Evolutionary conservation across 2,797 vertebrate species (phyloP), one percentile per base, ranked within the genome.

Genomic region (Sebastiscus albofasciatus): DNA sequence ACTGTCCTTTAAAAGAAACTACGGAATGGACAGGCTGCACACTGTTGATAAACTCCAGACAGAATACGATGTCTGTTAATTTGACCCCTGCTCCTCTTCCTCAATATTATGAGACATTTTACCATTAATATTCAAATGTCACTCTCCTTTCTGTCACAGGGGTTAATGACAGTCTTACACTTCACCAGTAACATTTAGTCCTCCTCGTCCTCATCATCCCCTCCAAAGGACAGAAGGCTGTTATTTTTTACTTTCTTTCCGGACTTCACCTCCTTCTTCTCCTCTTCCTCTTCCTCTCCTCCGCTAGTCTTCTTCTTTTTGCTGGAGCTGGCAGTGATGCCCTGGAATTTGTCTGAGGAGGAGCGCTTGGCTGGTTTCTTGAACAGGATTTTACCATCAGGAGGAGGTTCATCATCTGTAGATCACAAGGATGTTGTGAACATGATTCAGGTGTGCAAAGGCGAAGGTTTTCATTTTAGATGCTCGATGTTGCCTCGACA

Each of bases 201-300:
- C n/a, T 97, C 96, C 42, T 97, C 97, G 70, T 98, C 96, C 14
- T 96, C 97, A 67, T 99, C 98, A 16, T 98, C 98, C 36, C 94
- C 96, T 86, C 96, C 97, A 90, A 99, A 99, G 2, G 98, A 99
- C 80, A 99, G 96, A 55, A 99, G 96, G 83, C 97, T 99, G 89
- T 93, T 98, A 67, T 99, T 99, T 92, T 97, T 98, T 0, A 99
- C 89, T 94, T 97, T 97, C 79, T 97, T 98, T 34, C 93, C 94
- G 86, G 94, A 90, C 86, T 89, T 96, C 80, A 90, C 95, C 88
- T 95, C 84, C 60, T 87, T 94, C 92, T 89, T 66, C 60, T 77
- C 75, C 27, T 78, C 68, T 24, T 74, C 61, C n/a, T 70, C 33
- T 42, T 96, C 91, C 73, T 95, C 95, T 79, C 92, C 93, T 67